Evolutionary conservation across 1,140 invertebrate species (phyloP).

Genomic region (Procambarus clarkii): DNA sequence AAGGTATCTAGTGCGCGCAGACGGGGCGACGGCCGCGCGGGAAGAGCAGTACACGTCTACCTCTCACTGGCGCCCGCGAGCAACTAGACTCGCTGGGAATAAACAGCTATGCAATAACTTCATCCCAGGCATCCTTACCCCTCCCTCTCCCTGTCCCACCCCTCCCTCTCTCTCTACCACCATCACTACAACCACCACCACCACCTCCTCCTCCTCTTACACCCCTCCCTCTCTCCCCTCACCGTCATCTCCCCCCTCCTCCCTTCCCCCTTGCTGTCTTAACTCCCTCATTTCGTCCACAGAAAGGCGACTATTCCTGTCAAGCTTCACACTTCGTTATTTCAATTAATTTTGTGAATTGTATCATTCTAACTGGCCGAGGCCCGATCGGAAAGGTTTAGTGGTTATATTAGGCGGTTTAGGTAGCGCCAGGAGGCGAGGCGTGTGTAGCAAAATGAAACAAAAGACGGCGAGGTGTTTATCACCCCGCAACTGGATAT

Average conservation of each 20-base stretch:
- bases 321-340: conserved; percentile 46
- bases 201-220: background rate
- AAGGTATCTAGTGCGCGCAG: background rate
- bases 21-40: conserved; percentile 2
- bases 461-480: background rate
- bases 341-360: conserved; percentile 43
- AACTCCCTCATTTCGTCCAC: conserved; percentile 60
- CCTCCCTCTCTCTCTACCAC: too few species aligned
- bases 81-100: conserved; percentile 67
- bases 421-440: background rate
- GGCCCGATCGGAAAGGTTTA: background rate
- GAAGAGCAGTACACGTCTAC: conserved; percentile 58
- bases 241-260: conserved; percentile 14
- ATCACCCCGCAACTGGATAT: conserved; percentile 33
- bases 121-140: conserved; percentile 64
- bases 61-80: conserved; percentile 52
- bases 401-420: background rate
- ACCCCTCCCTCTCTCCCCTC: conserved; percentile 4
- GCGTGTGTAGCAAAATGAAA: background rate
- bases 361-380: background rate
- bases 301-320: conserved; percentile 65
- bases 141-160: background rate
- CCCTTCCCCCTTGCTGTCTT: conserved; percentile 50
- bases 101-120: conserved; percentile 71
- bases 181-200: background rate